Base-by-base conservation (phyloP, 2,888 invertebrate genomes). In the Balanococcus diminutus region DNA sequence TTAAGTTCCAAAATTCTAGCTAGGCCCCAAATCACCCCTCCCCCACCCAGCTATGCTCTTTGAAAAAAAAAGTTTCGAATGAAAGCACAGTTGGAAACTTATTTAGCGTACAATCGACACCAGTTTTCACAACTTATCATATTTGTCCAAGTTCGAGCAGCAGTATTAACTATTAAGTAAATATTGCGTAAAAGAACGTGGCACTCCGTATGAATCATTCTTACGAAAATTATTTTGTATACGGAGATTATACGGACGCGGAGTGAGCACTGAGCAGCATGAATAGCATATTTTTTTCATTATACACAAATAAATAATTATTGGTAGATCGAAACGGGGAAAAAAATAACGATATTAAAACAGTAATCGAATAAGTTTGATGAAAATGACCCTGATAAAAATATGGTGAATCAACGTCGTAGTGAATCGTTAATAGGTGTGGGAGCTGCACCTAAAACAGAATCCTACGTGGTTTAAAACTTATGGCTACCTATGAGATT, bases 301-400 rank as follows among this genome's bases (percentile, higher is more conserved):
- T 28, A 67, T 56, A 56, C 56, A 22, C 28, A 67, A 67, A 28
- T 67, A 56, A 1, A 19, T 5, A 67, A 46, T n/a, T 14, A 25
- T 61, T 25, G 25, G 11, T 28, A 28, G 14, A 67, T 67, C 67
- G 28, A 28, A 67, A 67, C 28, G 16, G n/a, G n/a, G n/a, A 67
- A 67, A 67, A 25, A 67, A 67, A 25, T 16, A 67, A 3, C 11
- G 1, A 31, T 28, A 67, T 67, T 25, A 67, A 67, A 67, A 28
- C 67, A 67, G 67, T 28, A 16, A 67, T 67, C 67, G 67, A 67
- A 67, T 56, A 56, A 56, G 56, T 56, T 67, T 67, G 67, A 67
- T 67, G 28, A 67, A 67, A 67, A 67, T 67, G 67, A 67, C 67
- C 67, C 67, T 67, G 67, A 67, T 67, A 67, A 67, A 67, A 67